Evolutionary conservation across 53 echinoderm and acorn worm genomes (phyloP).

Genomic region (Paracentrotus lividus): DNA sequence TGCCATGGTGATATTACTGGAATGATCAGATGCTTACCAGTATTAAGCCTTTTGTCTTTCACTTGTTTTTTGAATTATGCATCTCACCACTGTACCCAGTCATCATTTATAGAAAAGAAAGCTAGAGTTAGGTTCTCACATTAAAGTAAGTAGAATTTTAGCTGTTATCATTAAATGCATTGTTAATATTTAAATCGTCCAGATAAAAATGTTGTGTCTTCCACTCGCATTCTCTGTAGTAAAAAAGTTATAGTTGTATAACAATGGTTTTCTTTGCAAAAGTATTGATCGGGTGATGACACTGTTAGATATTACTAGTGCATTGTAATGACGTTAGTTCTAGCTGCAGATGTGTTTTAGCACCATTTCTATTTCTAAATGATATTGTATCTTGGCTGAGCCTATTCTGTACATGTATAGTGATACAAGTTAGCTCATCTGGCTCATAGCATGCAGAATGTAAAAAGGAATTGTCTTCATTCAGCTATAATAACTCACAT

Average conservation of each 20-base stretch:
- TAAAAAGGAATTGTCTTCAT: background rate
- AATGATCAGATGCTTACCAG: slow-evolving; percentile 44
- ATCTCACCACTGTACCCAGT: slow-evolving; percentile 30
- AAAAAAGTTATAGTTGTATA: background rate
- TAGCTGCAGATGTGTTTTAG: background rate
- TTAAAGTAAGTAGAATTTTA: background rate
- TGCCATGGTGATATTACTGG: background rate
- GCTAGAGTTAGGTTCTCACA: slow-evolving; percentile 1
- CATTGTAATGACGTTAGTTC: background rate
- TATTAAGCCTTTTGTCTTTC: slow-evolving; percentile 63
- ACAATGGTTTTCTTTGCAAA: background rate
- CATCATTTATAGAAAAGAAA: slow-evolving; percentile 37
- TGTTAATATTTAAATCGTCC: slow-evolving; percentile 22
- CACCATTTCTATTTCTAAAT: background rate
- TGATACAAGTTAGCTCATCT: background rate
- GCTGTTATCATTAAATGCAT: background rate
- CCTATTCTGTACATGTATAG: no score
- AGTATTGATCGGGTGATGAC: background rate
- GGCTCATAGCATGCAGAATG: background rate
- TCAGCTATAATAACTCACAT: background rate
- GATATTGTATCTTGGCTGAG: background rate
- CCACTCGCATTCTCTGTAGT: slow-evolving; percentile 4
- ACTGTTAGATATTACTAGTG: background rate
- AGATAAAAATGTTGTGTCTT: slow-evolving; percentile 35
- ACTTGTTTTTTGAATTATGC: slow-evolving; percentile 13